Evolutionary conservation across 53 echinoderm and acorn worm species (phyloP).

Genomic region (Stichopus horrens): DNA sequence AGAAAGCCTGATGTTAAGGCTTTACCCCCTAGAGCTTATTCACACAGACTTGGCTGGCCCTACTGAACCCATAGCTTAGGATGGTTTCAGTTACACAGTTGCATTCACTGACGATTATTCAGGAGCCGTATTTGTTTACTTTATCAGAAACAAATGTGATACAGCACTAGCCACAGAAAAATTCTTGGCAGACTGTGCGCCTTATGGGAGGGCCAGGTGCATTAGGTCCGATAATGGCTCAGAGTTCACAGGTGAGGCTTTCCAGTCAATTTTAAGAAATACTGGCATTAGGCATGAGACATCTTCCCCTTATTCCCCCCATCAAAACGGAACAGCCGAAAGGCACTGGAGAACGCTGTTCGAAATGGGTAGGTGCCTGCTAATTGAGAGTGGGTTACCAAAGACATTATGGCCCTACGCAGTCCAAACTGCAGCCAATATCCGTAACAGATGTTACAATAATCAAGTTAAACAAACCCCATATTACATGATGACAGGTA

Average conservation of each 20-base stretch:
- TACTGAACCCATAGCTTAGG: background rate
- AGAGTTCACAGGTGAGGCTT: background rate
- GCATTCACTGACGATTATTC: conserved; percentile 43
- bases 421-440: background rate
- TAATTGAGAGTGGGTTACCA: background rate
- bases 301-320: conserved; percentile 10
- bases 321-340: conserved; percentile 12
- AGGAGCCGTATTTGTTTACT: conserved; percentile 34
- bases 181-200: background rate
- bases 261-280: background rate
- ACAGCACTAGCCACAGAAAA: conserved; percentile 2
- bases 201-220: background rate
- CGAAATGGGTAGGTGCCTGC: conserved; percentile 22
- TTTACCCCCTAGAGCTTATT: conserved; percentile 21
- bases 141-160: conserved; percentile 1
- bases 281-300: conserved; percentile 1
- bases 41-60: conserved; percentile 55
- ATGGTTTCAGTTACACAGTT: conserved; percentile 46
- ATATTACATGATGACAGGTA: background rate
- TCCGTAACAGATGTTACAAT: conserved; percentile 12
- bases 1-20: conserved; percentile 24
- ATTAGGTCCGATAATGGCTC: background rate
- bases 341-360: conserved; percentile 21
- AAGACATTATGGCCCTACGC: conserved; percentile 3
- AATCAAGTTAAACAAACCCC: conserved; percentile 10